phyloP scores from a whole-genome alignment of 2,888 invertebrate species.

The Teinopalpus imperialis region DNA sequence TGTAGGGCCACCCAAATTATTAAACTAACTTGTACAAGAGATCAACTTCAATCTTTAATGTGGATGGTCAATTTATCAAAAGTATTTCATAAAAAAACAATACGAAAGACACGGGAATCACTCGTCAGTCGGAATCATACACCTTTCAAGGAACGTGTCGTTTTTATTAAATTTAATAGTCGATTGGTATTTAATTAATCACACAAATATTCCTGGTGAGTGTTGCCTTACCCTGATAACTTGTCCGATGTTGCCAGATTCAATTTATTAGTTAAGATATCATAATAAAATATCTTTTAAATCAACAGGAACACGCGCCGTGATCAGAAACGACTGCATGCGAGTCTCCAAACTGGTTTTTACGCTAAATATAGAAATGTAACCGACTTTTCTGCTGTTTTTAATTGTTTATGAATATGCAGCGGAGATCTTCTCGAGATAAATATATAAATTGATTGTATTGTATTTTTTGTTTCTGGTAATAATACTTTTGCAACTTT shows the following conservation, averaged over 20 bases:
- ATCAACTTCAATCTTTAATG: too few relatives aligned
- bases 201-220: background rate
- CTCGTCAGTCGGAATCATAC: too few relatives aligned
- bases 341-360: slow-evolving; percentile 14
- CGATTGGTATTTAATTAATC: slow-evolving; percentile 8
- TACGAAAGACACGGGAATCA: too few relatives aligned
- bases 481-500: slow-evolving; percentile 2
- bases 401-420: slow-evolving; percentile 17
- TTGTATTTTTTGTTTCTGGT: slow-evolving; percentile 16
- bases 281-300: slow-evolving; percentile 16
- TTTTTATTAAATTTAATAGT: too few relatives aligned
- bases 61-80: too few relatives aligned
- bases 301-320: slow-evolving; percentile 7
- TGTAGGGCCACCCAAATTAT: too few relatives aligned
- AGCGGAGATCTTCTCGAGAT: background rate
- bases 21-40: too few relatives aligned
- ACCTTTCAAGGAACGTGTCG: too few relatives aligned
- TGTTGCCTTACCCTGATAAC: background rate
- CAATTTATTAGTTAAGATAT: slow-evolving; percentile 22
- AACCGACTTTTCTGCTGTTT: slow-evolving; percentile 17
- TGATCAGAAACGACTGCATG: background rate
- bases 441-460: background rate
- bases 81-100: too few relatives aligned
- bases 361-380: slow-evolving; percentile 24
- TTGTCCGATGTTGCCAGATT: slow-evolving; percentile 8